A percentile compares a stretch with the other conserved stretches of the same genome.
These are phyloP conservation scores for Phrixothrix hirtus DNA, from an alignment of 2,888 invertebrate species.

Conservation along the genomic window DNA sequence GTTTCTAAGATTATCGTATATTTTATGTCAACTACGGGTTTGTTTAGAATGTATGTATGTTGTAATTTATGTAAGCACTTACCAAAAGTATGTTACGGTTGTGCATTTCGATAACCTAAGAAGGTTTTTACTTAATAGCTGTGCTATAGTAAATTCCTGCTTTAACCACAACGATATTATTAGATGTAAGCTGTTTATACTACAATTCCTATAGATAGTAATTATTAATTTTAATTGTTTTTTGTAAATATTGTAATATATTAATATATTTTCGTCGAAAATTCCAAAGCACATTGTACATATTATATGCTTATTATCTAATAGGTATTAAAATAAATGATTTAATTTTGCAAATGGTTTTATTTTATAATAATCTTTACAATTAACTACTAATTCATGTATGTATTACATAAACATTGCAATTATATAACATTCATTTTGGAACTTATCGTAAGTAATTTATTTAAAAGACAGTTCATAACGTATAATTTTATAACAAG, in stretches of 20 bases:
- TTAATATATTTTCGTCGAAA: slow-evolving; percentile 53
- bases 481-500: too few relatives aligned
- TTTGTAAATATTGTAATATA: slow-evolving; percentile 49
- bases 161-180: slow-evolving; percentile 46
- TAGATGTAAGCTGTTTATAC: slow-evolving; percentile 40
- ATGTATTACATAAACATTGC: too few relatives aligned
- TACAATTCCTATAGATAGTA: slow-evolving; percentile 39
- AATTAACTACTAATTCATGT: too few relatives aligned
- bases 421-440: too few relatives aligned
- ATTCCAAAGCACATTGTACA: slow-evolving; percentile 53
- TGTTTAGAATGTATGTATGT: slow-evolving; percentile 21
- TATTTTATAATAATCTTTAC: neutral
- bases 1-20: slow-evolving; percentile 25
- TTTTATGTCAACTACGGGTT: slow-evolving; percentile 31
- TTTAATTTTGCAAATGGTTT: slow-evolving; percentile 40
- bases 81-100: slow-evolving; percentile 25
- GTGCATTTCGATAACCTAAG: slow-evolving; percentile 18
- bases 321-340: slow-evolving; percentile 51
- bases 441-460: neutral
- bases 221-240: slow-evolving; percentile 27
- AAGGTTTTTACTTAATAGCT: slow-evolving; percentile 22
- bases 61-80: slow-evolving; percentile 28
- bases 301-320: slow-evolving; percentile 50
- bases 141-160: slow-evolving; percentile 29
- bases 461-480: too few relatives aligned